Conservation (phyloP, 2,113 vertebrate species). For the Anoplopoma fimbria region DNA sequence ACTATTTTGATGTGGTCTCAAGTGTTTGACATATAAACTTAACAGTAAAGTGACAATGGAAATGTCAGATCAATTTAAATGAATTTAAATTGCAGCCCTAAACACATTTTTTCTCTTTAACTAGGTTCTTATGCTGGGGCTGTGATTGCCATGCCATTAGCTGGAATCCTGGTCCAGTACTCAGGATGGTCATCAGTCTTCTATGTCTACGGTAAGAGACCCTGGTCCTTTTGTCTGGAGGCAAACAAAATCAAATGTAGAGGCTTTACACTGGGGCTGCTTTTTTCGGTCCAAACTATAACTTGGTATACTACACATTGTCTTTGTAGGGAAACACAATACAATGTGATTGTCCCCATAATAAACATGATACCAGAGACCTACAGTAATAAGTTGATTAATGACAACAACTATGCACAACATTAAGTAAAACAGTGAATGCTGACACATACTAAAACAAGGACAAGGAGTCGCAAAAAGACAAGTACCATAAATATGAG, state of each 20-base stretch:
- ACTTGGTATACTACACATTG: background rate
- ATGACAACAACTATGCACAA: background rate
- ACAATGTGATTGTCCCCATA: background rate
- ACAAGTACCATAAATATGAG: background rate
- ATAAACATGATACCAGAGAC: background rate
- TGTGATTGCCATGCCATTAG: conserved; percentile 93
- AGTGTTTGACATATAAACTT: background rate
- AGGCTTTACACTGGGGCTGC: background rate
- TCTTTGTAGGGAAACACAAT: background rate
- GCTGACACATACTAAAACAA: conserved; percentile 6
- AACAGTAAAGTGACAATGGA: background rate
- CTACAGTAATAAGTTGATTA: background rate
- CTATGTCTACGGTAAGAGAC: conserved; percentile 89
- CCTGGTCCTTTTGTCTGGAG: background rate
- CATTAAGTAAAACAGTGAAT: background rate
- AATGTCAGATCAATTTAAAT: background rate
- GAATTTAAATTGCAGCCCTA: background rate
- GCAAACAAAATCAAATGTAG: background rate
- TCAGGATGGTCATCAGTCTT: conserved; percentile 93
- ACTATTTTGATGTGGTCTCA: background rate
- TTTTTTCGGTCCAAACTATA: background rate
- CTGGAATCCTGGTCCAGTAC: conserved; percentile 92
- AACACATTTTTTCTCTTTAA: background rate
- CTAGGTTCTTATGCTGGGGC: conserved; percentile 92
- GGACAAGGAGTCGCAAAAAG: background rate